Conservation (phyloP, 2,888 invertebrate species). For the Psococerastis gibbosa region DNA sequence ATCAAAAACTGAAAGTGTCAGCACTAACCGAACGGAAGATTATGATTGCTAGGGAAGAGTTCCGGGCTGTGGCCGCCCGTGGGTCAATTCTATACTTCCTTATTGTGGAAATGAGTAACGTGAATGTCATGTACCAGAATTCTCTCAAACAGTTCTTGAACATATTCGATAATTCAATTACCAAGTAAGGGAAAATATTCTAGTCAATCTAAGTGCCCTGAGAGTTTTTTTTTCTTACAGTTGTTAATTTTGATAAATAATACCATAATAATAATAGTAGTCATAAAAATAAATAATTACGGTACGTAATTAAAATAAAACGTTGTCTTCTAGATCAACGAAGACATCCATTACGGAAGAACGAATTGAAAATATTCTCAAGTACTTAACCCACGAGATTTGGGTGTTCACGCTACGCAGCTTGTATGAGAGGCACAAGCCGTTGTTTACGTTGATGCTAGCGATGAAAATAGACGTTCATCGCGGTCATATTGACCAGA, state of each 20-base stretch:
- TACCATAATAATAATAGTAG: too few species aligned
- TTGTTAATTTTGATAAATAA: too few species aligned
- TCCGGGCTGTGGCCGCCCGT: slow-evolving; percentile 81
- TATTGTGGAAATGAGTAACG: slow-evolving; percentile 93
- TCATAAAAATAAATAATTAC: too few species aligned
- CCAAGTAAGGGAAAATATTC: slow-evolving; percentile 43
- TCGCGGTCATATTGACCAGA: slow-evolving; percentile 58
- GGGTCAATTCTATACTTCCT: slow-evolving; percentile 90
- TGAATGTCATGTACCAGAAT: slow-evolving; percentile 94
- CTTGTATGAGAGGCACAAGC: slow-evolving; percentile 83
- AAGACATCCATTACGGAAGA: slow-evolving; percentile 72
- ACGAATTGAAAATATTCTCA: slow-evolving; percentile 71
- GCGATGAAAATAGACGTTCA: slow-evolving; percentile 90
- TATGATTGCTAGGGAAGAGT: slow-evolving; percentile 83
- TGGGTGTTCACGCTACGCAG: slow-evolving; percentile 85
- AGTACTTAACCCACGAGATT: slow-evolving; percentile 76
- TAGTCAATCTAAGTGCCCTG: too few species aligned
- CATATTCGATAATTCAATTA: slow-evolving; percentile 85
- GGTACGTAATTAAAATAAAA: too few species aligned
- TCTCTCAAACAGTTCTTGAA: slow-evolving; percentile 84
- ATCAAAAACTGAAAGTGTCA: slow-evolving; percentile 78
- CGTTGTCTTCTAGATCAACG: slow-evolving; percentile 47
- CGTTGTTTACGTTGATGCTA: slow-evolving; percentile 80
- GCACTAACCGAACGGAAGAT: slow-evolving; percentile 90
- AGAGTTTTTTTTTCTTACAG: too few species aligned